A percentile compares a stretch with the other conserved stretches of the same genome.
These are phyloP conservation scores for Nipponia nippon DNA, from an alignment of 2,113 vertebrate species.

Conservation along the genomic window DNA sequence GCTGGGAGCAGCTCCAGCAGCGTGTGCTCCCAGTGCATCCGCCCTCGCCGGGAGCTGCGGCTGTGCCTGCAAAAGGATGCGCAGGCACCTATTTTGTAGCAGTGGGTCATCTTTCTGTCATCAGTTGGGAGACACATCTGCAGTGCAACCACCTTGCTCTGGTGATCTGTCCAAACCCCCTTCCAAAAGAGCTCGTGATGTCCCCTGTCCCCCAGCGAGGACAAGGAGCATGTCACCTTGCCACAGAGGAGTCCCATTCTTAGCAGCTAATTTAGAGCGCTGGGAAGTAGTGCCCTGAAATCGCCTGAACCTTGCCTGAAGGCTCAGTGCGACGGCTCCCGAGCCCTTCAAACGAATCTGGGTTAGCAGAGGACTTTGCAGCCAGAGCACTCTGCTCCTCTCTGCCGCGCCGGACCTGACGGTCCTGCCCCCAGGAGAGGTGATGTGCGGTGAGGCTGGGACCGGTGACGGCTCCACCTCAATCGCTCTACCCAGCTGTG, in stretches of 20 bases:
- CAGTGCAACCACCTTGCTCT: not conserved
- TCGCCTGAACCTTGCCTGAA: conserved; percentile 32
- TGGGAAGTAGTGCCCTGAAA: conserved; percentile 17
- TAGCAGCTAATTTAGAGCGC: conserved; percentile 54
- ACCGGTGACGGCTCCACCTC: not conserved
- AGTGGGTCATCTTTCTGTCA: accelerated
- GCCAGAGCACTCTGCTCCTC: not conserved
- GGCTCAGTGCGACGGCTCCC: not conserved
- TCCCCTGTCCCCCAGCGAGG: not conserved
- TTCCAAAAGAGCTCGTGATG: not conserved
- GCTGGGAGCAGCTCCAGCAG: not conserved
- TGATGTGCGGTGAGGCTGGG: not conserved
- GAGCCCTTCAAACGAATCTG: conserved; percentile 46
- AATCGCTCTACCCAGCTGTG: accelerated
- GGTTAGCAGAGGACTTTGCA: conserved; percentile 24
- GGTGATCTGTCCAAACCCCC: not conserved
- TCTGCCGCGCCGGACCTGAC: accelerated
- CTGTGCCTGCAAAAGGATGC: not conserved
- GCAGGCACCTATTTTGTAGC: accelerated
- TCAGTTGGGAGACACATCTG: accelerated
- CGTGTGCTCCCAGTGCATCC: accelerated
- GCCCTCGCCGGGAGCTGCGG: accelerated
- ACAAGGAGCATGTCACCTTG: conserved; percentile 59
- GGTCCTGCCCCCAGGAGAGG: not conserved
- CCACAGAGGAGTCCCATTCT: conserved; percentile 58